phyloP scores from a whole-genome alignment of 2,113 vertebrate genomes.

The Aplodontia rufa region DNA sequence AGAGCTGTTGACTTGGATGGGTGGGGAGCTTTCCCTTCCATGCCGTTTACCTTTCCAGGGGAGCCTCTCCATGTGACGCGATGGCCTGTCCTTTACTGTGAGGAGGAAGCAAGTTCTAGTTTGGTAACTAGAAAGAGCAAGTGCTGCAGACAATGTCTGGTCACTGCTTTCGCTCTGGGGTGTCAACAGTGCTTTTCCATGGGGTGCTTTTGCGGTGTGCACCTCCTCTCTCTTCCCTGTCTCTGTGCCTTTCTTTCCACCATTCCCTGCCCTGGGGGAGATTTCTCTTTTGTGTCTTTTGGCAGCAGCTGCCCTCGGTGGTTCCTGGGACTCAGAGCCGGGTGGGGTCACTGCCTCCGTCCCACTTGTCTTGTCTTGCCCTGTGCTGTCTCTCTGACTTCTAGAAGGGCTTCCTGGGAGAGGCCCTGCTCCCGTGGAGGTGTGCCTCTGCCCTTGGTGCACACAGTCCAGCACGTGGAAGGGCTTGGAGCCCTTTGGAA shows the following conservation, averaged over 20 bases:
- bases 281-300: conserved; percentile 8
- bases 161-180: neutral
- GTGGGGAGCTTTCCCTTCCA: neutral
- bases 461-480: neutral
- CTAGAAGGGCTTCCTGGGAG: conserved; percentile 50
- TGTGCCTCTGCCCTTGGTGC: neutral
- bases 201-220: neutral
- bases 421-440: neutral
- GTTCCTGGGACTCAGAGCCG: neutral
- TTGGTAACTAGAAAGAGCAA: neutral
- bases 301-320: neutral
- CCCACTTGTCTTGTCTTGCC: neutral
- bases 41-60: conserved; percentile 8
- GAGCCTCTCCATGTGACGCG: neutral
- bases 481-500: neutral
- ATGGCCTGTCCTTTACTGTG: neutral
- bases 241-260: neutral
- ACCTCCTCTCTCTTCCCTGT: neutral
- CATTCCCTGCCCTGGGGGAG: neutral
- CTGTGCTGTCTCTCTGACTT: neutral
- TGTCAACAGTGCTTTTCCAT: neutral
- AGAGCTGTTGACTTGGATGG: too few relatives aligned
- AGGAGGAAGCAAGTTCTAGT: neutral
- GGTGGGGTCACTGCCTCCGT: neutral
- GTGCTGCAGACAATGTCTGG: neutral